Evolutionary conservation across 2,797 vertebrate species (phyloP).

Genomic region (Tauraco hartlaubi): DNA sequence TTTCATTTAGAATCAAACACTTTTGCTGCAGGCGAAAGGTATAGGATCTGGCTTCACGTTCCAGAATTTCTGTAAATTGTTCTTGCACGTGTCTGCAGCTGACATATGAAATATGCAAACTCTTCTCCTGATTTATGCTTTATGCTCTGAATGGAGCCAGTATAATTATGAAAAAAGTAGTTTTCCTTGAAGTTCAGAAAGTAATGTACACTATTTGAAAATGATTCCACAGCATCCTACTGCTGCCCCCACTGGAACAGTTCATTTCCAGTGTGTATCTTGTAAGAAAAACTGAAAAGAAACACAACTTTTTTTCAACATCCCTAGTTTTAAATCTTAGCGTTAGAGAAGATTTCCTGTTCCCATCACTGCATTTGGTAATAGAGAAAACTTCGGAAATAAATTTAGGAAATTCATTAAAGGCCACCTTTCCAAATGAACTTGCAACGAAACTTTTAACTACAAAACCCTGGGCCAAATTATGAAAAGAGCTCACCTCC

Average conservation of each 20-base stretch:
- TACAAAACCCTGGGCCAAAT: not conserved
- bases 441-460: conserved; percentile 7
- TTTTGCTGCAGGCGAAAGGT: conserved; percentile 42
- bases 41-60: conserved; percentile 6
- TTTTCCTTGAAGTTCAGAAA: conserved; percentile 57
- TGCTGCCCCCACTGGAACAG: conserved; percentile 10
- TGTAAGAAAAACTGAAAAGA: conserved; percentile 19
- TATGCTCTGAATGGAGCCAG: conserved; percentile 16
- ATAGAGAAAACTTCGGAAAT: conserved; percentile 3
- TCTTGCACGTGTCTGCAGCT: conserved; percentile 39
- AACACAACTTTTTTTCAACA: not conserved
- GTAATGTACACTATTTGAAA: conserved; percentile 22
- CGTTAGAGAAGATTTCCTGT: conserved; percentile 7
- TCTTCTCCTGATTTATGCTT: conserved; percentile 34
- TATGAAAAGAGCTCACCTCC: conserved; percentile 38
- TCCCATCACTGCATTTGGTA: conserved; percentile 21
- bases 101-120: conserved; percentile 32
- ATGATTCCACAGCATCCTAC: conserved; percentile 23
- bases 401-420: conserved; percentile 5
- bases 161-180: not conserved
- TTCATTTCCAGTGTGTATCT: not conserved
- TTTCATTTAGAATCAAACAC: conserved; percentile 67
- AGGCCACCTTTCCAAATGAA: not conserved
- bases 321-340: not conserved
- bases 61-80: conserved; percentile 59